Conservation (phyloP, 2,888 invertebrate species). For the Cataglyphis altisquamis region DNA sequence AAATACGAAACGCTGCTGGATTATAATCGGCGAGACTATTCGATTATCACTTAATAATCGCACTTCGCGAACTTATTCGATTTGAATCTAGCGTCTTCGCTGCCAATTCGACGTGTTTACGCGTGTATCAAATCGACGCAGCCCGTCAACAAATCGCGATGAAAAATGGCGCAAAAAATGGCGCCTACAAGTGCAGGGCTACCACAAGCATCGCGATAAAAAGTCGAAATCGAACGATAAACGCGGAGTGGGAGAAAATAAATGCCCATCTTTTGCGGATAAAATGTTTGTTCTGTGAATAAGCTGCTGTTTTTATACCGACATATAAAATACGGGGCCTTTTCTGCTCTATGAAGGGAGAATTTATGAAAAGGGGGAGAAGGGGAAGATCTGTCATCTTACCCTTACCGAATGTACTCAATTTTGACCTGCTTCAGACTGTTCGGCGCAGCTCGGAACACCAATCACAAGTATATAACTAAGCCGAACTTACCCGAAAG, state of each 20-base stretch:
- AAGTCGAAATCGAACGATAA: background rate
- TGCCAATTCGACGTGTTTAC: constrained; percentile 4
- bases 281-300: too few species aligned
- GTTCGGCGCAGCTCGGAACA: too few species aligned
- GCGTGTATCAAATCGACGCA: background rate
- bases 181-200: constrained; percentile 61
- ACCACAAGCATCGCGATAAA: constrained; percentile 50
- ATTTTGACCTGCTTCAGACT: too few species aligned
- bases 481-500: too few species aligned
- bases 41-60: background rate
- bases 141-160: background rate
- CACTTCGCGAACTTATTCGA: background rate
- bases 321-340: too few species aligned
- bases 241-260: too few species aligned
- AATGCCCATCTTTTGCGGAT: background rate
- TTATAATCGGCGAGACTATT: background rate
- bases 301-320: too few species aligned
- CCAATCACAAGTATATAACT: too few species aligned
- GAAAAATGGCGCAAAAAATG: constrained; percentile 57
- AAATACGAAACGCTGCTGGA: constrained; percentile 38
- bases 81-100: background rate
- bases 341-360: too few species aligned
- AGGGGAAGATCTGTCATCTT: too few species aligned
- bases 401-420: too few species aligned
- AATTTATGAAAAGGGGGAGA: too few species aligned